Evolutionary conservation across 2,888 invertebrate species (phyloP), one percentile per base, ranked within the genome.

Genomic region (Dasypolia templi): DNA sequence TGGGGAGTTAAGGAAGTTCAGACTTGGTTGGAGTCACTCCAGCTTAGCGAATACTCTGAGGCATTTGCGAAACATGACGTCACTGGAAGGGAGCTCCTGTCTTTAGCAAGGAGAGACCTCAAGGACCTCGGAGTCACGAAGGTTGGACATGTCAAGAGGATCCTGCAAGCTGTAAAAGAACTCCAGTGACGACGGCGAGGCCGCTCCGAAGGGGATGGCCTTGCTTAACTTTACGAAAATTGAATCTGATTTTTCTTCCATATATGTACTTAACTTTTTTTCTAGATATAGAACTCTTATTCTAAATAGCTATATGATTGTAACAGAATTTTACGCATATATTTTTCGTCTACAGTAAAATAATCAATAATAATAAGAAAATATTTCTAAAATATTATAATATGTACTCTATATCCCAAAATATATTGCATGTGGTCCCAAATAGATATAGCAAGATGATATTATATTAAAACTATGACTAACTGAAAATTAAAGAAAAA

Each of bases 81-180:
- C 89, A 97, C 99, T 49, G 99, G 99, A 2, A 97, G 98, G 51
- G 99, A 99, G 92, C 96, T 99, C 46, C 96, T 99, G 6, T 97
- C 98, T 0, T 95, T 99, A 74, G 99, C 99, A 4, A 96, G 99
- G 68, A 96, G 99, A 26, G 98, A 99, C 92, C 96, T 98, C 7
- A 97, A 99, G 92, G 99, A 99, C 85, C 97, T 99, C 62, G 99
- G 99, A 14, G 98, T 99, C 70, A 98, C 98, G 17, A 99, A 99
- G 96, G 98, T 99, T 67, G 99, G 99, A 0, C 99, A 99, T 93
- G 98, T 99, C 46, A 99, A 99, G 95, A 97, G 99, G 90, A 98
- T 99, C 86, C 97, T 99, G 83, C 98, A 99, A 93, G 99, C 98
- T 35, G 98, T 99, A 81, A 98, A 98, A 94, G 99, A 99, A 90